Conservation (phyloP, 2,113 vertebrate genomes). For the Riparia riparia region DNA sequence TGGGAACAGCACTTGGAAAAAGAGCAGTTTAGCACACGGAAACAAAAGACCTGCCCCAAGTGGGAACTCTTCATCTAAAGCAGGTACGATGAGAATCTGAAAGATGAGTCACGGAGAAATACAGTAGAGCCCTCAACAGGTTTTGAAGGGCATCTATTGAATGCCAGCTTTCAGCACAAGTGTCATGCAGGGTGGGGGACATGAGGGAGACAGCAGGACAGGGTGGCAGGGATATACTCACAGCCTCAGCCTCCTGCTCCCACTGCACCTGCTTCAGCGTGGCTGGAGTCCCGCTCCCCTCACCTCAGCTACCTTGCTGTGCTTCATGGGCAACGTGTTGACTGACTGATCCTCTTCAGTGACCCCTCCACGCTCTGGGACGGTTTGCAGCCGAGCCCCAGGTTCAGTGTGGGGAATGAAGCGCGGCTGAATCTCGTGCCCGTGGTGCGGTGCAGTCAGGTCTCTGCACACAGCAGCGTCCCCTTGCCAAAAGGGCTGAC, state of each 20-base stretch:
- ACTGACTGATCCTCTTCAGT: neutral
- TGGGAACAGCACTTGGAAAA: neutral
- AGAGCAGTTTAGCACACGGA: neutral
- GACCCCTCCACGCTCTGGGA: neutral
- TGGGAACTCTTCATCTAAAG: neutral
- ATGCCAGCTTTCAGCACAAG: neutral
- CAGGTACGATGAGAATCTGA: neutral
- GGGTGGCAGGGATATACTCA: neutral
- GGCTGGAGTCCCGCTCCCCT: accelerated
- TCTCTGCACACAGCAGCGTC: neutral
- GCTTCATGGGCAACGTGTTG: neutral
- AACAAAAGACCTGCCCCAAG: neutral
- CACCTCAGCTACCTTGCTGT: neutral
- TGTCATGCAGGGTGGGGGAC: neutral
- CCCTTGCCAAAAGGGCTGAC: neutral
- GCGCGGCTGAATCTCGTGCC: accelerated
- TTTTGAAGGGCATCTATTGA: neutral
- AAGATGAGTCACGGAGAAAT: neutral
- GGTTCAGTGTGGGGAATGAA: neutral
- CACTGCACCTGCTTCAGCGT: neutral
- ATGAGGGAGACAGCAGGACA: neutral
- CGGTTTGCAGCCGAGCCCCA: neutral
- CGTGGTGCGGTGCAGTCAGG: neutral
- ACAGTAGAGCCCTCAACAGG: neutral
- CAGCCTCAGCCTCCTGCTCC: neutral